Conservation (phyloP, 2,113 vertebrate genomes). For the Thinocorus orbignyianus region DNA sequence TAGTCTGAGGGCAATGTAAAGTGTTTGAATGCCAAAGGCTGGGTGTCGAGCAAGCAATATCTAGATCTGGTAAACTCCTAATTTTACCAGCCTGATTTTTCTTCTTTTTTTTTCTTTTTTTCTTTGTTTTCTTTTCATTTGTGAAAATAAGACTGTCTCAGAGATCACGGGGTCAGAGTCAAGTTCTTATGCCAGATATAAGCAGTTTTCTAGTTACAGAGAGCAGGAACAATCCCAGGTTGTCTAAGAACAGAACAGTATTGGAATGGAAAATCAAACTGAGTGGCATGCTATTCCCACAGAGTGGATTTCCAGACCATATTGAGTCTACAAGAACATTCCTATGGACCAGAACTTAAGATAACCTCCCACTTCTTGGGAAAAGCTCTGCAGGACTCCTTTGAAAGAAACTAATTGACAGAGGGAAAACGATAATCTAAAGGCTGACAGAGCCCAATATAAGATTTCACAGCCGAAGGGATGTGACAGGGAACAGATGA, state of each 20-base stretch:
- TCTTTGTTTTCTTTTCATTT: not conserved
- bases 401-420: not conserved
- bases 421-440: not conserved
- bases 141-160: not conserved
- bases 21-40: not conserved
- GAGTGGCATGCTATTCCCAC: not conserved
- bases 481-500: not conserved
- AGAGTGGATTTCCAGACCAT: not conserved
- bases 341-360: not conserved
- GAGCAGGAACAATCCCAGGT: not conserved
- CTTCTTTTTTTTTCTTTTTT: not conserved
- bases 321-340: not conserved
- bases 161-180: accelerated
- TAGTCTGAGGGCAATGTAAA: not conserved
- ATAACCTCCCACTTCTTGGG: not conserved
- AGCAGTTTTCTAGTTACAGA: not conserved
- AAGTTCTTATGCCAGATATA: not conserved
- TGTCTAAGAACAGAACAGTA: not conserved
- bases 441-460: not conserved
- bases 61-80: not conserved
- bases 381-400: not conserved
- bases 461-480: not conserved
- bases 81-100: not conserved
- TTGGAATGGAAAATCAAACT: not conserved
- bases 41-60: not conserved